Evolutionary conservation across 2,888 invertebrate species (phyloP).

Genomic region (Cerceris ruficornis): DNA sequence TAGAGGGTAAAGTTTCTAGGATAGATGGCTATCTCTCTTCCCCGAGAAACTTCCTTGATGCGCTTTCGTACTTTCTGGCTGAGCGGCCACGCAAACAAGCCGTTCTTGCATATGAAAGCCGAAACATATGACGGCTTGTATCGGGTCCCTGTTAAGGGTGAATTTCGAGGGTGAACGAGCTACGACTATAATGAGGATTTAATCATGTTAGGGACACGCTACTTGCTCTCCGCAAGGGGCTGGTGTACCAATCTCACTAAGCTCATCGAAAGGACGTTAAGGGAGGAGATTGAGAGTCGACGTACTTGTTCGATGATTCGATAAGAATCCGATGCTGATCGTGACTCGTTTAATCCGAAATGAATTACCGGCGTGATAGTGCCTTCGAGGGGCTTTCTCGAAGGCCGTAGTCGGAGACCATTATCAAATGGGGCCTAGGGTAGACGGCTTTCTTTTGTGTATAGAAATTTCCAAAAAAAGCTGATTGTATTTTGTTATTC

Average conservation of each 20-base stretch:
- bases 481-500: too few relatives aligned
- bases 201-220: constrained; percentile 63
- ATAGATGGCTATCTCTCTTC: constrained; percentile 30
- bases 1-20: constrained; percentile 39
- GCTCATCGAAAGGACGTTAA: constrained; percentile 44
- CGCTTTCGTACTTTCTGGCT: constrained; percentile 30
- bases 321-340: constrained; percentile 10
- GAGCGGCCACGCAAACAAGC: neutral
- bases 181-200: constrained; percentile 68
- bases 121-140: constrained; percentile 19
- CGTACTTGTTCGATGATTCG: constrained; percentile 2
- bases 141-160: constrained; percentile 59
- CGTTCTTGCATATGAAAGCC: constrained; percentile 10
- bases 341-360: constrained; percentile 9
- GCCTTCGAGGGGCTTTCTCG: too few relatives aligned
- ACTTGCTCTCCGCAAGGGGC: constrained; percentile 14
- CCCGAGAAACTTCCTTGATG: constrained; percentile 32
- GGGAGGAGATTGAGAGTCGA: constrained; percentile 7
- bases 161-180: constrained; percentile 65
- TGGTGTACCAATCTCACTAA: constrained; percentile 23
- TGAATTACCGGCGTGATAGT: neutral
- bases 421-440: too few relatives aligned
- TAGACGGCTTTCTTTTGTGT: too few relatives aligned
- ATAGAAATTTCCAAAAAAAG: too few relatives aligned
- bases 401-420: too few relatives aligned